phyloP scores from a whole-genome alignment of 2,113 vertebrate species.

The human region DNA sequence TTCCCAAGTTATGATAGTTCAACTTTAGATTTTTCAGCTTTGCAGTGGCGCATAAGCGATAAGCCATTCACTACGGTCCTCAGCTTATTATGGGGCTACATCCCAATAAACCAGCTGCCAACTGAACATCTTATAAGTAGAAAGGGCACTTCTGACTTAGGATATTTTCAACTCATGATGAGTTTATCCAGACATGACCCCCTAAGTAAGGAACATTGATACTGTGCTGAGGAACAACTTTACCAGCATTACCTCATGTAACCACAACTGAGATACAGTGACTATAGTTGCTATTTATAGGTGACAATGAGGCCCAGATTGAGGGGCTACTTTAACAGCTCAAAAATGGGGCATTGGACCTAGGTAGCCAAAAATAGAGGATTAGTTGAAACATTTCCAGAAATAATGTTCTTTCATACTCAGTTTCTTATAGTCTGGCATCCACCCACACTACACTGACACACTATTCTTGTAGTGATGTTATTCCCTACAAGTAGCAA shows the following conservation, averaged over 20 bases:
- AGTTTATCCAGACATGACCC: background rate
- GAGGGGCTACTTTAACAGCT: background rate
- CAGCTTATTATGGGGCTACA: too few relatives aligned
- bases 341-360: background rate
- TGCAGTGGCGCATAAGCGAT: background rate
- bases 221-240: background rate
- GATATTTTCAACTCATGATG: background rate
- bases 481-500: background rate
- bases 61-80: background rate
- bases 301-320: background rate
- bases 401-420: background rate
- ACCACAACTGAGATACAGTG: background rate
- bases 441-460: background rate
- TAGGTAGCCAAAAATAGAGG: background rate
- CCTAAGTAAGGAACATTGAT: background rate
- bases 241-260: background rate
- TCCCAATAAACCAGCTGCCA: background rate
- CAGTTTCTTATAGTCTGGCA: background rate
- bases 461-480: background rate
- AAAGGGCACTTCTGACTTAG: background rate
- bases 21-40: background rate
- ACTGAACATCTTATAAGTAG: background rate
- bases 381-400: background rate
- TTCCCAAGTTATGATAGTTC: background rate
- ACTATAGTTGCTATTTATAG: background rate